These are phyloP conservation scores for Leptopilina clavipes DNA, from an alignment of 1,140 invertebrate genomes.

Conservation along the genomic window DNA sequence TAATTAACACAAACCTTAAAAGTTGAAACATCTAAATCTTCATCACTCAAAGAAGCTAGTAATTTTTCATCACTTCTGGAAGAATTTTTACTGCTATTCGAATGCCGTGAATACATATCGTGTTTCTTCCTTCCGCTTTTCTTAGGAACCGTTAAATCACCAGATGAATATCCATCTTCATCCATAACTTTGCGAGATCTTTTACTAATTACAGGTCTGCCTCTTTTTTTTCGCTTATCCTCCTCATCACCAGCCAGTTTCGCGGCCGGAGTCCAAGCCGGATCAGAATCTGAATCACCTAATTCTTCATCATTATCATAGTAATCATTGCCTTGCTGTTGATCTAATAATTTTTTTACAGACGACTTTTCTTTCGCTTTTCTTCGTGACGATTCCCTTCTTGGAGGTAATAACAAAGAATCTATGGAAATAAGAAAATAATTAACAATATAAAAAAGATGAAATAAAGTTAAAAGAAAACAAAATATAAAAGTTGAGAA, in stretches of 20 bases:
- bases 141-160: conserved; percentile 54
- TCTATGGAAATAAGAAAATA: conserved; percentile 60
- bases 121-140: conserved; percentile 63
- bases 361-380: conserved; percentile 80
- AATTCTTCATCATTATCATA: conserved; percentile 73
- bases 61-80: conserved; percentile 64
- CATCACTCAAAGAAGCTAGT: conserved; percentile 64
- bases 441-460: background rate
- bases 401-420: conserved; percentile 74
- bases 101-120: conserved; percentile 53
- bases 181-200: conserved; percentile 61
- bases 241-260: conserved; percentile 71
- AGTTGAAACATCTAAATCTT: conserved; percentile 72
- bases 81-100: conserved; percentile 52
- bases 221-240: conserved; percentile 68
- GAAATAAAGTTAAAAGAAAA: conserved; percentile 23
- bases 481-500: background rate
- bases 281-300: conserved; percentile 82
- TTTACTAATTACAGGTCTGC: conserved; percentile 66
- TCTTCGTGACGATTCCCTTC: conserved; percentile 78
- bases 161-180: conserved; percentile 60
- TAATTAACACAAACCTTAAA: conserved; percentile 64
- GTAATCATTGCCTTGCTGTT: conserved; percentile 67
- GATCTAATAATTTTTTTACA: conserved; percentile 68
- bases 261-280: conserved; percentile 82